Percentiles rank a stretch among this genome's conserved stretches.
Conservation (phyloP, 2,113 vertebrate species). For the Sphaerodactylus townsendi region DNA sequence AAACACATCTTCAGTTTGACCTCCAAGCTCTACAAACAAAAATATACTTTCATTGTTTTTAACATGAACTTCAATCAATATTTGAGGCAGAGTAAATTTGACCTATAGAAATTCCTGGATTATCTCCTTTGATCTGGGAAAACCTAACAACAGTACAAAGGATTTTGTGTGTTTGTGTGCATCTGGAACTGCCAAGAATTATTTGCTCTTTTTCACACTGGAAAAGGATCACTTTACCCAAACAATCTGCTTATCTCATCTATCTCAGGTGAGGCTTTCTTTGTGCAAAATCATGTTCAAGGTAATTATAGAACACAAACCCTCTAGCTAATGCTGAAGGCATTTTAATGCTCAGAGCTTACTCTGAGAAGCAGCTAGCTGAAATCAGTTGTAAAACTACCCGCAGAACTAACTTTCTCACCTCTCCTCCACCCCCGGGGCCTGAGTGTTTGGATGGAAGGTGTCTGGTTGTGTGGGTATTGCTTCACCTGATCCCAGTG, state of each 20-base stretch:
- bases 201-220: neutral
- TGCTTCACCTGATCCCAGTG: neutral
- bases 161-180: neutral
- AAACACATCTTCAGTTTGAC: neutral
- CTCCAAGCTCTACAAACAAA: neutral
- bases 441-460: neutral
- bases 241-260: slow-evolving; percentile 14
- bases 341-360: neutral
- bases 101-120: neutral
- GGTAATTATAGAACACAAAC: neutral
- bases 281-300: neutral
- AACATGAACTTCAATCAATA: neutral
- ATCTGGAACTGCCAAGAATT: slow-evolving; percentile 6
- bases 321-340: neutral
- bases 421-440: too few species aligned
- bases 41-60: neutral
- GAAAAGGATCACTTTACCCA: neutral
- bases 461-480: neutral
- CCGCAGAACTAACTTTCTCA: neutral
- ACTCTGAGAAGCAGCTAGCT: neutral
- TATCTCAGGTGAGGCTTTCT: neutral
- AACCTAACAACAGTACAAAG: neutral
- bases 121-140: slow-evolving; percentile 1
- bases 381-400: neutral
- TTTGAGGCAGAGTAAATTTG: neutral